These are phyloP conservation scores for Apamea crenata DNA, from an alignment of 2,888 invertebrate genomes.

Conservation along the genomic window DNA sequence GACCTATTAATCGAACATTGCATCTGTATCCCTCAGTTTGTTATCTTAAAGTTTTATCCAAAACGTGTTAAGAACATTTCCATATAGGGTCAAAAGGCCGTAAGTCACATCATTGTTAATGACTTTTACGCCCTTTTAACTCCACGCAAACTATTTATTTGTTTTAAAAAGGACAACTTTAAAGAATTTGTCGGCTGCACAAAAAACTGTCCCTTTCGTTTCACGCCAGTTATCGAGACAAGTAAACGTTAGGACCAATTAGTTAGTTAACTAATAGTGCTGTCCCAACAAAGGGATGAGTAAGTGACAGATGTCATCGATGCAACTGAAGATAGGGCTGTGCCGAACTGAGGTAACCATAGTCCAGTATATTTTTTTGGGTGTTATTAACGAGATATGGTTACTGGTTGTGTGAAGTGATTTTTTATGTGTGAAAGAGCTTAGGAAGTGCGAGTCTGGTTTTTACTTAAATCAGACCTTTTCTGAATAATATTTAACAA, in stretches of 20 bases:
- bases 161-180: slow-evolving; percentile 33
- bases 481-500: not conserved
- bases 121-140: slow-evolving; percentile 17
- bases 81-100: not conserved
- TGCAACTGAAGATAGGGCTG: slow-evolving; percentile 52
- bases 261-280: slow-evolving; percentile 82
- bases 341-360: not conserved
- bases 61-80: slow-evolving; percentile 22
- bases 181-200: slow-evolving; percentile 37
- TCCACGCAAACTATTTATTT: slow-evolving; percentile 39
- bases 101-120: not conserved
- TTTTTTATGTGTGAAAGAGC: not conserved
- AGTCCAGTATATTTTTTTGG: not conserved
- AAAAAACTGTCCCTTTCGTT: slow-evolving; percentile 58
- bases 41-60: slow-evolving; percentile 22
- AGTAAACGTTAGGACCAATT: slow-evolving; percentile 74
- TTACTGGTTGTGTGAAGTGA: not conserved
- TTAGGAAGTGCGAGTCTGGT: not conserved
- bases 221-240: slow-evolving; percentile 40
- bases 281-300: slow-evolving; percentile 71
- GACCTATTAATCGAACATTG: slow-evolving; percentile 32
- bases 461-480: not conserved
- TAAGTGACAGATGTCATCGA: slow-evolving; percentile 61
- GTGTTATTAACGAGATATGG: not conserved
- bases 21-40: slow-evolving; percentile 10